Percentiles rank a stretch among this genome's conserved stretches.
phyloP scores from a whole-genome alignment of 2,888 invertebrate species.

The Plebejus anna region DNA sequence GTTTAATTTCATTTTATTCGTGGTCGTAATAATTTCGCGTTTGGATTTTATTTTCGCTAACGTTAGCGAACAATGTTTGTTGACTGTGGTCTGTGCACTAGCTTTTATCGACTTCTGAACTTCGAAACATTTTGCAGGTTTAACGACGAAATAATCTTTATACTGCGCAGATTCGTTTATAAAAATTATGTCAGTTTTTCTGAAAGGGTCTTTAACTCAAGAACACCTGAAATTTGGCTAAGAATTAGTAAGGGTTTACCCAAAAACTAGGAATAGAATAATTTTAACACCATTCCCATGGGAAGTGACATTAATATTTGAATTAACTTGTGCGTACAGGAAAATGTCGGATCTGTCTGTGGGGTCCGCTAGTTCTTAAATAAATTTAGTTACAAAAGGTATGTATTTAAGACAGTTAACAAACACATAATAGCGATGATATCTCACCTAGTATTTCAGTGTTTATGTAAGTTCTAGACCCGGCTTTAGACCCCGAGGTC shows the following conservation, averaged over 20 bases:
- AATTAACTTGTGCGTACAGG: too few species aligned
- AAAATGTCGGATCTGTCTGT: too few species aligned
- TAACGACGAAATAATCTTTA: not conserved
- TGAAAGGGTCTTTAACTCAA: too few species aligned
- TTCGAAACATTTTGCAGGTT: not conserved
- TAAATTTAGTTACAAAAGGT: not conserved
- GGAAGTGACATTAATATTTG: too few species aligned
- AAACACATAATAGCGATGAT: not conserved
- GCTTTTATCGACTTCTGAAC: not conserved
- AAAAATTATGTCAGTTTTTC: too few species aligned
- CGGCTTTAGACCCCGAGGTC: conserved; percentile 38
- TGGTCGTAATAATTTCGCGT: conserved; percentile 18
- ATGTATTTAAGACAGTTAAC: not conserved
- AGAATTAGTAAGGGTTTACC: too few species aligned
- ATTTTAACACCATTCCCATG: too few species aligned
- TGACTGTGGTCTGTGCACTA: conserved; percentile 1
- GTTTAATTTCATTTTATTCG: conserved; percentile 28
- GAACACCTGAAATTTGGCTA: too few species aligned
- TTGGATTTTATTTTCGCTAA: not conserved
- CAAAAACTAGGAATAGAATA: too few species aligned
- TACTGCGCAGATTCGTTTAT: not conserved
- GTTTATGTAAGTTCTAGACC: not conserved
- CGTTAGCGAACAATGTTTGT: not conserved
- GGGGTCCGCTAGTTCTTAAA: not conserved
- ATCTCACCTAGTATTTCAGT: not conserved